These are phyloP conservation scores for Lordiphosa collinella DNA, from an alignment of 1,140 invertebrate genomes.

Conservation along the genomic window DNA sequence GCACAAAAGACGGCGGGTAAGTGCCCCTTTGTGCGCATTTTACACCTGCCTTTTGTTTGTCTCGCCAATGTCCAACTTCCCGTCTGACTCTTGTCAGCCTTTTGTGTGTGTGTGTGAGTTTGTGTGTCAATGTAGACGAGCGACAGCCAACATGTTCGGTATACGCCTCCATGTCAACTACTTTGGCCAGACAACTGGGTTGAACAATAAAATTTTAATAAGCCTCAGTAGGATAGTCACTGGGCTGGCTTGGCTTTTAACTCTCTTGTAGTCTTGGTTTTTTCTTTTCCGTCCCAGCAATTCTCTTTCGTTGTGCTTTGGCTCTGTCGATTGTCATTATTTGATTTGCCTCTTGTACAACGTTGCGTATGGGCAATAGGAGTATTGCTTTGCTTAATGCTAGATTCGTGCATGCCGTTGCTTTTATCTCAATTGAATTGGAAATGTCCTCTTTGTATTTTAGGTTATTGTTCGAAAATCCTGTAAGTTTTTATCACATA, in stretches of 20 bases:
- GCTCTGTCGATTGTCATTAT: background rate
- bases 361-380: no score
- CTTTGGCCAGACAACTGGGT: constrained; percentile 30
- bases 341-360: background rate
- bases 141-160: constrained; percentile 5
- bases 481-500: no score
- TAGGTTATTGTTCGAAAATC: no score
- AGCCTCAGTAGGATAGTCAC: constrained; percentile 30
- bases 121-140: background rate
- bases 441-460: no score
- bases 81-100: constrained; percentile 6
- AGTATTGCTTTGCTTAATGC: no score
- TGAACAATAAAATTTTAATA: constrained; percentile 59
- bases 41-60: constrained; percentile 56
- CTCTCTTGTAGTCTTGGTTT: constrained; percentile 3
- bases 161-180: constrained; percentile 26
- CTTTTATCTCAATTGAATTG: no score
- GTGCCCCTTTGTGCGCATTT: constrained; percentile 70
- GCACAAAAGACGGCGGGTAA: constrained; percentile 43
- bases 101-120: constrained; percentile 1
- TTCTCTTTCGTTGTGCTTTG: background rate
- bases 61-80: constrained; percentile 38
- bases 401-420: no score
- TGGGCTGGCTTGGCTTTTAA: constrained; percentile 12
- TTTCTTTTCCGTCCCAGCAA: background rate